phyloP scores from a whole-genome alignment of 2,113 vertebrate species.

The Pipra filicauda region DNA sequence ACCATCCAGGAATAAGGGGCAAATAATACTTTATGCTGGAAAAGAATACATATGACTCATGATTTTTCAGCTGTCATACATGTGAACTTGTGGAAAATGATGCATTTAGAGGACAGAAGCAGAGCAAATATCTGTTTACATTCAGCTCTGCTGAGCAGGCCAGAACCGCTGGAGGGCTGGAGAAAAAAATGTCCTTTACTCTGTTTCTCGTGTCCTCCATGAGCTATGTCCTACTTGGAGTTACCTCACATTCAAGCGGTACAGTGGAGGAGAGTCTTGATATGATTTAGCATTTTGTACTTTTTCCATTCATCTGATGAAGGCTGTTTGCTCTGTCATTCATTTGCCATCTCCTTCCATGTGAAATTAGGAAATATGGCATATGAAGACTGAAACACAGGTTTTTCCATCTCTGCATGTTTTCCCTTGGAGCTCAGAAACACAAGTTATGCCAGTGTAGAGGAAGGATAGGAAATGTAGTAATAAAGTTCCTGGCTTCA shows the following conservation, averaged over 20 bases:
- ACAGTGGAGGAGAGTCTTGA: not conserved
- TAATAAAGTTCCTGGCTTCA: not conserved
- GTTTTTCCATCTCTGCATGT: slow-evolving; percentile 7
- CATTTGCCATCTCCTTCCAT: not conserved
- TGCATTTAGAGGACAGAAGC: slow-evolving; percentile 7
- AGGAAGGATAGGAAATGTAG: not conserved
- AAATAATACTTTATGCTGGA: slow-evolving; percentile 4
- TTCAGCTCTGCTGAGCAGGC: not conserved
- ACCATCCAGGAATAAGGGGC: not conserved
- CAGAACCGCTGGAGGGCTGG: not conserved
- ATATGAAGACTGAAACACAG: not conserved
- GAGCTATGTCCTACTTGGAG: not conserved
- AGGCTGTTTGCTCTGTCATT: not conserved
- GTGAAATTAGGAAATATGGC: not conserved
- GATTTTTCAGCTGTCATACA: slow-evolving; percentile 13
- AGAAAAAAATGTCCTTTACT: not conserved
- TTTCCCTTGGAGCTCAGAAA: not conserved
- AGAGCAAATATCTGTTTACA: not conserved
- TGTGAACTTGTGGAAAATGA: slow-evolving; percentile 25
- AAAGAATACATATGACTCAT: slow-evolving; percentile 16
- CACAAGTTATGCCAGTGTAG: not conserved
- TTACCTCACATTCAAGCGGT: not conserved
- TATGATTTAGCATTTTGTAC: not conserved
- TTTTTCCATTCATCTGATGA: not conserved
- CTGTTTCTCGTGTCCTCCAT: not conserved